Base-by-base conservation (phyloP, 1,140 invertebrate species). In the Rhizoglyphus robini region DNA sequence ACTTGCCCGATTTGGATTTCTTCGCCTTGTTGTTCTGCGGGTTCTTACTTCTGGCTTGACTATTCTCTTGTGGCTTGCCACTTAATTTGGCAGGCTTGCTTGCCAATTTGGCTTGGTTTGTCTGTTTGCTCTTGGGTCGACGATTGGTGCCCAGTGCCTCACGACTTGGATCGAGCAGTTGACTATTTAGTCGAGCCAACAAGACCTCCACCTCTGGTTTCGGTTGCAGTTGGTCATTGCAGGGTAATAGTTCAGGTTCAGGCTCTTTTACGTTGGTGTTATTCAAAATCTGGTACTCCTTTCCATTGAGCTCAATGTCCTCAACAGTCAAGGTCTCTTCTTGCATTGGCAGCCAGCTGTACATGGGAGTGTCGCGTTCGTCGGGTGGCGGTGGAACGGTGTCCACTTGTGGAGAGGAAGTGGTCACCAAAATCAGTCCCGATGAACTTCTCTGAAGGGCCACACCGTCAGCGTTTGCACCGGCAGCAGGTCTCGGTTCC, bases 331-430 rank as follows among this genome's bases (percentile, higher is more conserved):
- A 32, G 8, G 15, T 20, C 51, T 54, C 51, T 20, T 25, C 31
- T 8, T 54, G 8, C 15, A 23, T 8, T 54, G 31, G 15, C 20
- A 23, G 20, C 20, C 8, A 54, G 23, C 15, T 32, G 8, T 5
- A 54, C 18, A 5, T 23, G 23, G 51, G 23, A 54, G 15, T 8
- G 51, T 32, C 23, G 20, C 51, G 51, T 32, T 54, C 51, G 20
- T 54, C 51, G 23, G 51, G 31, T 15, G 51, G 51, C 8, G 51
- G 51, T 54, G 51, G 51, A 32, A 54, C 51, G 51, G 31, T 54
- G 51, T 32, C 51, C 51, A 54, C 51, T 15, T 54, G 8, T 27
- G 51, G 51, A 8, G 23, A 11, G 8, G 51, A 54, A 8, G 51
- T 32, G 8, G 51, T 54, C 51, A 54, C 51, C 20, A 54, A 23